Conservation (phyloP, 2,888 invertebrate genomes). For the Conistra vaccinii region DNA sequence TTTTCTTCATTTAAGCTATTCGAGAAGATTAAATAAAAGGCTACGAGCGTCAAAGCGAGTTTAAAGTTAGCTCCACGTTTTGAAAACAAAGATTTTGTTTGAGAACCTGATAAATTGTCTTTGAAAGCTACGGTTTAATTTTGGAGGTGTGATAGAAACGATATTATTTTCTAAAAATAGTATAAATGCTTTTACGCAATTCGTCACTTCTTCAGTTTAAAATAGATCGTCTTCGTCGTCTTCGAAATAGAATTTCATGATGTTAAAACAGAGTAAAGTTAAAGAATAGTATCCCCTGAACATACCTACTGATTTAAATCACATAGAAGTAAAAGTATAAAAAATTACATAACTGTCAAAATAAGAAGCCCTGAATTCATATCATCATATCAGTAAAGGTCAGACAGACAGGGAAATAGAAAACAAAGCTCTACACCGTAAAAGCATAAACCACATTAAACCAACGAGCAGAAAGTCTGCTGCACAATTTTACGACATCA, state of each 20-base stretch:
- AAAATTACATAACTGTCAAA: neutral
- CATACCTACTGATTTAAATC: neutral
- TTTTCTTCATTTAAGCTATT: conserved; percentile 45
- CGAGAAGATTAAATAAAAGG: conserved; percentile 46
- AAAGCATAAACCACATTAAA: conserved; percentile 22
- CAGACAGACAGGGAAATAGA: neutral
- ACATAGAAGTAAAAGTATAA: neutral
- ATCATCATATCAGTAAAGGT: neutral
- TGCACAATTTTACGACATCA: conserved; percentile 26
- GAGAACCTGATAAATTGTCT: conserved; percentile 22
- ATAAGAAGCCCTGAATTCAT: neutral
- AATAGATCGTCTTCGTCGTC: neutral
- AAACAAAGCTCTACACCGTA: neutral
- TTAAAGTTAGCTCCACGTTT: conserved; percentile 30
- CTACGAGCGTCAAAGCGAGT: conserved; percentile 24
- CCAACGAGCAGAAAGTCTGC: neutral
- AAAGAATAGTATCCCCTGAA: neutral
- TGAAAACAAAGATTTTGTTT: conserved; percentile 40
- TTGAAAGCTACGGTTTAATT: conserved; percentile 23
- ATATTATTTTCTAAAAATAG: conserved; percentile 12
- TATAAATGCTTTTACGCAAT: neutral
- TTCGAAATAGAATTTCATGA: conserved; percentile 11
- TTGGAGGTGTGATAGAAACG: neutral
- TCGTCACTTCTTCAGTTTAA: conserved; percentile 4
- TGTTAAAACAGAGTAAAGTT: neutral